phyloP scores from a whole-genome alignment of 2,797 vertebrate species.

The Myotis myotis region DNA sequence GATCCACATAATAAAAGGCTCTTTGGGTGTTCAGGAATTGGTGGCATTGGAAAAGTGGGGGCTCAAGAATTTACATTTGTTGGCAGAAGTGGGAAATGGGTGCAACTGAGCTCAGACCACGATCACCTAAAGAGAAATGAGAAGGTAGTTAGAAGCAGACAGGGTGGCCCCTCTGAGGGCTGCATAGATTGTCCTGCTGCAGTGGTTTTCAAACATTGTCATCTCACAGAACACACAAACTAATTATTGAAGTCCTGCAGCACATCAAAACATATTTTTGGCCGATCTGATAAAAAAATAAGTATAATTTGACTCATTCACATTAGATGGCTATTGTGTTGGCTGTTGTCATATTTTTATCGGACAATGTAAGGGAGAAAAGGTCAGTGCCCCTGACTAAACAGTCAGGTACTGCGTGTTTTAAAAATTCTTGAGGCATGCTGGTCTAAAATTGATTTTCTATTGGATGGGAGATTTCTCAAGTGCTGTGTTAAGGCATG shows the following conservation, averaged over 20 bases:
- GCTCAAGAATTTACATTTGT: background rate
- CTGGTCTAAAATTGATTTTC: background rate
- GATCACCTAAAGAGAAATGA: background rate
- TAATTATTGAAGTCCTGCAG: no score
- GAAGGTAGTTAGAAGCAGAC: background rate
- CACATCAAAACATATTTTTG: background rate
- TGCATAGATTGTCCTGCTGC: background rate
- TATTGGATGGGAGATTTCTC: background rate
- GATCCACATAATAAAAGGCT: no score
- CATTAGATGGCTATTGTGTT: background rate
- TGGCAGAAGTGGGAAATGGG: background rate
- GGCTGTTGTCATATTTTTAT: background rate
- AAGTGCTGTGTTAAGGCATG: background rate
- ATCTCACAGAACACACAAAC: background rate
- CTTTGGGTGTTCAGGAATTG: background rate
- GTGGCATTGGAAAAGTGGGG: background rate
- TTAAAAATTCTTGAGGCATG: background rate
- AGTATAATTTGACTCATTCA: background rate
- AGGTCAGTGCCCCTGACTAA: background rate
- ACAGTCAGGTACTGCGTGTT: background rate
- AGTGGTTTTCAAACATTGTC: background rate
- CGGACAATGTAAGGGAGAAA: background rate
- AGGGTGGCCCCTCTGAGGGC: background rate
- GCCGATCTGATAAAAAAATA: background rate
- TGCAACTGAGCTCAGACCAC: background rate